A percentile compares a stretch with the other conserved stretches of the same genome.
phyloP scores from a whole-genome alignment of 2,113 vertebrate species.

The Spermophilus dauricus region DNA sequence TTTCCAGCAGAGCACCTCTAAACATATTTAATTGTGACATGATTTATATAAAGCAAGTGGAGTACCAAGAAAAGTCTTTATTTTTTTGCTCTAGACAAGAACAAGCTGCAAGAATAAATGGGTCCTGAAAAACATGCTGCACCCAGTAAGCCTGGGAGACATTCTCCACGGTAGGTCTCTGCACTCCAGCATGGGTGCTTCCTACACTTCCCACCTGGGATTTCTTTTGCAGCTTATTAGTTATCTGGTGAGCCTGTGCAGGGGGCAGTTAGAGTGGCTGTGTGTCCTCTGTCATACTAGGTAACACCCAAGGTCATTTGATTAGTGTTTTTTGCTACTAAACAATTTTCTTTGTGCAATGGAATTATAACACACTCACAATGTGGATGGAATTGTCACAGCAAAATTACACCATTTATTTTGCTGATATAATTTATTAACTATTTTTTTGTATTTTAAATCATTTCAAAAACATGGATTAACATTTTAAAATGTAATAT shows the following conservation, averaged over 20 bases:
- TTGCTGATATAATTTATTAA: neutral
- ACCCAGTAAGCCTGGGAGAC: neutral
- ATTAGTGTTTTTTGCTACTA: neutral
- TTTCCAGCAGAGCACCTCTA: slow-evolving; percentile 62
- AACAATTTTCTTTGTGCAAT: neutral
- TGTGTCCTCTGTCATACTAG: neutral
- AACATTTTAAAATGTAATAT: neutral
- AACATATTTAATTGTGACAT: slow-evolving; percentile 58
- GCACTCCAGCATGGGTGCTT: neutral
- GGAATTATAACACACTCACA: neutral
- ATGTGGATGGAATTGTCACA: neutral
- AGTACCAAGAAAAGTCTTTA: slow-evolving; percentile 18
- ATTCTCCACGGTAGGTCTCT: neutral
- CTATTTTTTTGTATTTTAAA: neutral
- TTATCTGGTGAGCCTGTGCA: neutral
- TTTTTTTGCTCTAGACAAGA: slow-evolving; percentile 28
- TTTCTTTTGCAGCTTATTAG: neutral
- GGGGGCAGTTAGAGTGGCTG: rapidly evolving
- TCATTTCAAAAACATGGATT: neutral
- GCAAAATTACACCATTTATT: neutral
- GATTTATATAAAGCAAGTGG: slow-evolving; percentile 57
- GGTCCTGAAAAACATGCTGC: neutral
- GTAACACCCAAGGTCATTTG: neutral
- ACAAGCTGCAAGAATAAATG: neutral
- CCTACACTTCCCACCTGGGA: neutral